A percentile compares a stretch with the other conserved stretches of the same genome.
These are phyloP conservation scores for Apantesis nais DNA, from an alignment of 2,888 invertebrate genomes.

Conservation along the genomic window DNA sequence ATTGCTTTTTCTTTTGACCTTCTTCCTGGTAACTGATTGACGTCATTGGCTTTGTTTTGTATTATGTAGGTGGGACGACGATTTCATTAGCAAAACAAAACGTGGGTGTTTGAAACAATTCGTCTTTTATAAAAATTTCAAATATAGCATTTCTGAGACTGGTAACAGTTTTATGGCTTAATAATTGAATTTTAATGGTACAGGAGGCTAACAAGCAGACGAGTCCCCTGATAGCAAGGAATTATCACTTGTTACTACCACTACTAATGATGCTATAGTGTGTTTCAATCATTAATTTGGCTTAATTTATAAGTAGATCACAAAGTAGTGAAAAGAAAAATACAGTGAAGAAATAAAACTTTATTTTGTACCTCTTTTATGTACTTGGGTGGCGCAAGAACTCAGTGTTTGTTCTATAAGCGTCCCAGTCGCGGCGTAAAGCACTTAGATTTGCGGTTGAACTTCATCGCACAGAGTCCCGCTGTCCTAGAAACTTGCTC, in stretches of 20 bases:
- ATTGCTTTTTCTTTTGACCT: too few relatives aligned
- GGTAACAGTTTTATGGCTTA: too few relatives aligned
- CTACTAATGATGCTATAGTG: too few relatives aligned
- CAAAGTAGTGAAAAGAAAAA: background rate
- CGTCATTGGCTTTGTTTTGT: too few relatives aligned
- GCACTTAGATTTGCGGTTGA: conserved; percentile 20
- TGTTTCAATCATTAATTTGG: too few relatives aligned
- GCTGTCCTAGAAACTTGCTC: conserved; percentile 11
- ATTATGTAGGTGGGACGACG: too few relatives aligned
- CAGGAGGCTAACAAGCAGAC: too few relatives aligned
- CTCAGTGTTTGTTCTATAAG: conserved; percentile 23
- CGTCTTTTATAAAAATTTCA: background rate
- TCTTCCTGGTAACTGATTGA: too few relatives aligned
- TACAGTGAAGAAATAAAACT: background rate
- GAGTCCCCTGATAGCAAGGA: background rate
- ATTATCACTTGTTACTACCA: background rate
- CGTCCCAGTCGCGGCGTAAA: conserved; percentile 13
- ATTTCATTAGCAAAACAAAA: too few relatives aligned
- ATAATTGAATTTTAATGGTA: too few relatives aligned
- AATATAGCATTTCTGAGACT: background rate
- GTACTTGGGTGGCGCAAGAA: conserved; percentile 24
- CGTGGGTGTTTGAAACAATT: too few relatives aligned
- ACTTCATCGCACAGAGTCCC: conserved; percentile 10
- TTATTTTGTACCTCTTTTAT: conserved; percentile 11
- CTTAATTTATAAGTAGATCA: background rate